Base-by-base conservation (phyloP, 1,140 invertebrate species). In the Drosophila suzukii region DNA sequence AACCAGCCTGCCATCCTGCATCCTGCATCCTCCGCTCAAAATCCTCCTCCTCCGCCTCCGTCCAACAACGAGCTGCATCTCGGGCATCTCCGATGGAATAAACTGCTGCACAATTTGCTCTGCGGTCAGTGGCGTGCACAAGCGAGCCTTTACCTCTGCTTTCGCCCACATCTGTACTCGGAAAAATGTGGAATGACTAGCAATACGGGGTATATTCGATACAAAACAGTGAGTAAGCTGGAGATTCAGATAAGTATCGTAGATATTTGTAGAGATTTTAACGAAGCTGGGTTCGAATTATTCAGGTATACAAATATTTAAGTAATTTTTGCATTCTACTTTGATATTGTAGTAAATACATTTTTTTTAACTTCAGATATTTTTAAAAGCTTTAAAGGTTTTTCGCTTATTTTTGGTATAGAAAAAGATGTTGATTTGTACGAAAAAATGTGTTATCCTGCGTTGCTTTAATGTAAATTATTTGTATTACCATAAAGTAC, bases 81-180 rank as follows among this genome's bases (percentile, higher is more conserved):
- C 53, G 67, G 66, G 59, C 62, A 67, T 51, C 61, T 83, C 60
- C 66, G 75, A 78, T 65, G 62, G 56, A 61, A 86, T 76, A 88
- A 86, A 67, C 67, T 75, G 46, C 57, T 47, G 67, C 65, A 79
- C 78, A 82, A 78, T 76, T 79, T 76, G 62, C 55, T 70, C 63
- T 77, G 75, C 61, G 75, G 75, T 77, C 79, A 79, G 53, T 72
- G 59, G 41, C 57, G 50, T 15, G 51, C 43, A 44, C 53, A 63
- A 62, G 49, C 74, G 53, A 32, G 27, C 54, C 36, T 11, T 43
- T 47, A 34, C 38, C 49, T n/a, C 17, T 43, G 38, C 51, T 46
- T n/a, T 27, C 27, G 27, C 3, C 34, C 32, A 17, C 27, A 8
- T 34, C 8, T 32, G 0, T 20, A 24, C 51, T 20, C 0, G 15